Evolutionary conservation across 2,797 vertebrate genomes (phyloP).

Genomic region (Triplophysa yarkandensis): DNA sequence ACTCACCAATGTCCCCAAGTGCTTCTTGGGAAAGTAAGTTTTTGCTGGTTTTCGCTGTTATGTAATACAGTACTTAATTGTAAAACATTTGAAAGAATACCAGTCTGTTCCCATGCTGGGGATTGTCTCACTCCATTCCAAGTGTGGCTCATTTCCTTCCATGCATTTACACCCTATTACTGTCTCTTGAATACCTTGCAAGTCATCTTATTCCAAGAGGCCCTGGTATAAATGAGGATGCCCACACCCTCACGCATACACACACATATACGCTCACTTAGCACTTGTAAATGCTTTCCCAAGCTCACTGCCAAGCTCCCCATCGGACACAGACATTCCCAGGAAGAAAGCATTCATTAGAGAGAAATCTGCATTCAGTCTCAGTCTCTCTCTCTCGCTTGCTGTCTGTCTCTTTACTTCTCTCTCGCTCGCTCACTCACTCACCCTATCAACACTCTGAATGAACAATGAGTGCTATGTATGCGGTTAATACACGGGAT

Average conservation of each 20-base stretch:
- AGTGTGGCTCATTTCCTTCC: conserved; percentile 6
- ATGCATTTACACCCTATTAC: conserved; percentile 10
- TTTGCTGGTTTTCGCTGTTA: conserved; percentile 62
- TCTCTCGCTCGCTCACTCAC: conserved; percentile 17
- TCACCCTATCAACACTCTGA: conserved; percentile 54
- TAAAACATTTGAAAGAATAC: conserved; percentile 13
- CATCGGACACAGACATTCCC: conserved; percentile 57
- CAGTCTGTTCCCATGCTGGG: conserved; percentile 4
- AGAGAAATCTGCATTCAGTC: conserved; percentile 53
- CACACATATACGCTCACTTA: conserved; percentile 38
- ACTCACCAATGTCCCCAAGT: conserved; percentile 95
- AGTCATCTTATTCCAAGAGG: conserved; percentile 48
- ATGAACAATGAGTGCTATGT: conserved; percentile 62
- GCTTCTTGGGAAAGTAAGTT: conserved; percentile 99
- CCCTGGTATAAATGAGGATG: conserved; percentile 46
- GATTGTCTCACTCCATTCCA: neutral
- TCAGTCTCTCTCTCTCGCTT: conserved; percentile 16
- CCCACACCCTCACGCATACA: conserved; percentile 37
- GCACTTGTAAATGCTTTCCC: conserved; percentile 63
- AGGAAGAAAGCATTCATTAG: conserved; percentile 63
- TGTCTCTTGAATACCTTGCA: conserved; percentile 36
- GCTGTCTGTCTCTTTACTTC: conserved; percentile 12
- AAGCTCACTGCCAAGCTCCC: conserved; percentile 59
- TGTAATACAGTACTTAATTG: conserved; percentile 8
- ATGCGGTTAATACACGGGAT: conserved; percentile 31